A percentile compares a stretch with the other conserved stretches of the same genome.
Conservation (phyloP, 2,113 vertebrate species). For the Eurypyga helias region DNA sequence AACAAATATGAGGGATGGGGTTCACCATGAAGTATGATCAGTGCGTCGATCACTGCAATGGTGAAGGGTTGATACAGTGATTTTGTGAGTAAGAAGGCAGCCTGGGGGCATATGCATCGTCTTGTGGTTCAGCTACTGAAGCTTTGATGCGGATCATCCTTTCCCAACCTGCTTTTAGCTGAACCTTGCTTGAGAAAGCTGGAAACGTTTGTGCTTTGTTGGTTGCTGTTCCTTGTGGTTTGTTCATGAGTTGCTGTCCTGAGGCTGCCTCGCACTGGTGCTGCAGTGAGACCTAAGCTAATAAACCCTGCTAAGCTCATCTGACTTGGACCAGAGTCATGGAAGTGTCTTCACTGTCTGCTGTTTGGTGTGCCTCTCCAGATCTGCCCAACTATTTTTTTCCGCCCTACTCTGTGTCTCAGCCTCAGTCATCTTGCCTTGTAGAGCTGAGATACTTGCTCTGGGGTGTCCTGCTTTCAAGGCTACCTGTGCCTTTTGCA, state of each 20-base stretch:
- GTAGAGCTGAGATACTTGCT: not conserved
- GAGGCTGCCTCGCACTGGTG: not conserved
- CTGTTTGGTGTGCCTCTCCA: not conserved
- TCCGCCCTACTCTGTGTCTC: not conserved
- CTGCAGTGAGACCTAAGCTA: not conserved
- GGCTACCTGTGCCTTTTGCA: not conserved
- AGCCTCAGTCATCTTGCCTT: not conserved
- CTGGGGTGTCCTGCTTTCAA: not conserved
- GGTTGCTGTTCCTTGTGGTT: not conserved
- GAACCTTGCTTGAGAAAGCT: not conserved
- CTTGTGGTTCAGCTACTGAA: not conserved
- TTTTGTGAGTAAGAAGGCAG: not conserved
- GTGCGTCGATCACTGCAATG: not conserved
- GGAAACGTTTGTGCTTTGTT: accelerated
- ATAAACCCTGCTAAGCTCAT: not conserved
- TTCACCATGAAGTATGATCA: not conserved
- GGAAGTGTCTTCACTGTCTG: not conserved
- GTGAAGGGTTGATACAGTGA: not conserved
- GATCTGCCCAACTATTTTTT: not conserved
- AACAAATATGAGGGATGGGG: not conserved
- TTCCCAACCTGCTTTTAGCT: not conserved
- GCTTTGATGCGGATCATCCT: not conserved
- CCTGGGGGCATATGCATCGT: not conserved
- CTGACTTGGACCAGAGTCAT: not conserved
- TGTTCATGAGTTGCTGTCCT: not conserved